phyloP scores from a whole-genome alignment of 2,113 vertebrate species.

The Donacobius atricapilla region DNA sequence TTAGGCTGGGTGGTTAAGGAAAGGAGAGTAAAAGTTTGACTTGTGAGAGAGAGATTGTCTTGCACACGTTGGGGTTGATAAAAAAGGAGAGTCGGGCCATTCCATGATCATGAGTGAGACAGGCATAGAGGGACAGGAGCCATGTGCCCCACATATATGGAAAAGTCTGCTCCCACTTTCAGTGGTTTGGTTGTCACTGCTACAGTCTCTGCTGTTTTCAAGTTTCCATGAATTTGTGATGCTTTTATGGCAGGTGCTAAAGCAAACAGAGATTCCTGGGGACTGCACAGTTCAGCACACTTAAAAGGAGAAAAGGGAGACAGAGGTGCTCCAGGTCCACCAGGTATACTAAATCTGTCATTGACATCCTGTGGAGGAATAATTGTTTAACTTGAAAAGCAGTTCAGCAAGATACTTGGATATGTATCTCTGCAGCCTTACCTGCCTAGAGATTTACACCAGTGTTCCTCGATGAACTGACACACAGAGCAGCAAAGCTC shows the following conservation, averaged over 20 bases:
- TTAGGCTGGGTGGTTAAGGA: background rate
- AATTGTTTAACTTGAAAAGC: background rate
- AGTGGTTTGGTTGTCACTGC: background rate
- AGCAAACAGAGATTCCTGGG: constrained; percentile 70
- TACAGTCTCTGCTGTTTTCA: background rate
- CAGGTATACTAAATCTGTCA: constrained; percentile 68
- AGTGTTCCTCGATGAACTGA: background rate
- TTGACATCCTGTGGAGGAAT: background rate
- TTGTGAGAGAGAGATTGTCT: background rate
- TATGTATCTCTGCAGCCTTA: background rate
- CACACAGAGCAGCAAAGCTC: background rate
- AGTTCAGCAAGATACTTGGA: background rate
- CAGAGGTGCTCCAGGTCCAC: constrained; percentile 79
- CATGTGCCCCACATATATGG: background rate
- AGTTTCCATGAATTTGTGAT: background rate
- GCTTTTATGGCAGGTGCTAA: constrained; percentile 62
- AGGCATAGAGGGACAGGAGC: background rate
- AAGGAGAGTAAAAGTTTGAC: background rate
- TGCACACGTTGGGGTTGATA: background rate
- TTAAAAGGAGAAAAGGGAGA: constrained; percentile 91
- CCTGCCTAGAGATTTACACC: background rate
- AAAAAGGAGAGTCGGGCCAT: background rate
- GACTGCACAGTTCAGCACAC: background rate
- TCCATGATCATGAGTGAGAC: background rate
- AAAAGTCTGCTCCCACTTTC: background rate